Evolutionary conservation across 2,797 vertebrate genomes (phyloP).

Genomic region (Gila robusta): DNA sequence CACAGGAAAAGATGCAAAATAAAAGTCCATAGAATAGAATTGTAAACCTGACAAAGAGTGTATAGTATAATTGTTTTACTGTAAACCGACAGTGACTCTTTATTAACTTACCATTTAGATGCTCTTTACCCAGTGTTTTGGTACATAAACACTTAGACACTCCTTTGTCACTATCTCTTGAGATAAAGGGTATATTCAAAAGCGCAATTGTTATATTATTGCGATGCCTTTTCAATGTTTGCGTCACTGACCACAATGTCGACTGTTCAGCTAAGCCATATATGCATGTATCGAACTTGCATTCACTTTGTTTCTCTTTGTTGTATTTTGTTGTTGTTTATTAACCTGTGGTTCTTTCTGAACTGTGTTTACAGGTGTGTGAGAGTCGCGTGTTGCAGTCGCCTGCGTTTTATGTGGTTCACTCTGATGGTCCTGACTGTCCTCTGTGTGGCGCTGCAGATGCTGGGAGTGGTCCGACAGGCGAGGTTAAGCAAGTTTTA

Average conservation of each 20-base stretch:
- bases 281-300: neutral
- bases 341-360: neutral
- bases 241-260: neutral
- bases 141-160: too few relatives aligned
- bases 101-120: too few relatives aligned
- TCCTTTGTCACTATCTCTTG: neutral
- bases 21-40: too few relatives aligned
- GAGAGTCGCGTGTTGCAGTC: conserved; percentile 69
- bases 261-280: neutral
- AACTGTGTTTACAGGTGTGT: conserved; percentile 71
- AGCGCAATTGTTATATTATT: neutral
- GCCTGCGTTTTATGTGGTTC: conserved; percentile 73
- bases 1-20: too few relatives aligned
- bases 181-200: conserved; percentile 7
- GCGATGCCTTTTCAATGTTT: neutral
- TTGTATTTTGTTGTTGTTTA: neutral
- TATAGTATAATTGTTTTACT: too few relatives aligned
- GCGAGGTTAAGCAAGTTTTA: conserved; percentile 69
- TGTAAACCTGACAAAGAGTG: too few relatives aligned
- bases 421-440: conserved; percentile 74
- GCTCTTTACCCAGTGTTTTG: too few relatives aligned
- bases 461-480: conserved; percentile 71
- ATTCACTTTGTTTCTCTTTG: neutral
- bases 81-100: too few relatives aligned
- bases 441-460: conserved; percentile 76